Percentiles rank a stretch among this genome's conserved stretches.
phyloP scores from a whole-genome alignment of 2,888 invertebrate species.

The Drosophila melanosoma region DNA sequence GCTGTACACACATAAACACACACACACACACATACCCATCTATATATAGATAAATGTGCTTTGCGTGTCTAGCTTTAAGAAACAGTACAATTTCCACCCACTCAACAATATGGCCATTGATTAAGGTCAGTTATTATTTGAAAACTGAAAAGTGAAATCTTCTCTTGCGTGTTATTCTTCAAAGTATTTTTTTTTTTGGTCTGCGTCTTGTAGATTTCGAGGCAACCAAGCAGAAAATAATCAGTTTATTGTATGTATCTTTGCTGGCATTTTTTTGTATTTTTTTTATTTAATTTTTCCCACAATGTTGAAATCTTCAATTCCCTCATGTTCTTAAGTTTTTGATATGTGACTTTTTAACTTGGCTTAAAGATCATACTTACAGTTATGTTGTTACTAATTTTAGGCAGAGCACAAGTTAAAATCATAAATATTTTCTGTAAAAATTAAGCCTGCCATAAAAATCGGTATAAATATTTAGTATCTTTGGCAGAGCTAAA shows the following conservation, averaged over 20 bases:
- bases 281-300: neutral
- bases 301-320: neutral
- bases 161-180: slow-evolving; percentile 32
- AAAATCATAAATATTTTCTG: neutral
- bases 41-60: neutral
- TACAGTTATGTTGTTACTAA: neutral
- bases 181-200: slow-evolving; percentile 7
- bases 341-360: neutral
- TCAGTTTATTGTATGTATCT: neutral
- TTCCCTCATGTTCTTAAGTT: neutral
- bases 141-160: slow-evolving; percentile 65
- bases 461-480: neutral
- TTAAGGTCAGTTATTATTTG: slow-evolving; percentile 75
- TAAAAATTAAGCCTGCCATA: neutral
- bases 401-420: neutral
- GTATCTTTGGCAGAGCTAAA: neutral
- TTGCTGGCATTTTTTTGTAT: slow-evolving; percentile 4
- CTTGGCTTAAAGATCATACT: neutral
- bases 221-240: slow-evolving; percentile 48
- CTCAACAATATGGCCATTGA: slow-evolving; percentile 64
- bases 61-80: slow-evolving; percentile 23
- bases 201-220: slow-evolving; percentile 17
- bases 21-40: neutral
- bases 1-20: slow-evolving; percentile 29
- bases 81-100: slow-evolving; percentile 43